Conservation (phyloP, 2,797 vertebrate genomes). For the Gallinago solitaria region DNA sequence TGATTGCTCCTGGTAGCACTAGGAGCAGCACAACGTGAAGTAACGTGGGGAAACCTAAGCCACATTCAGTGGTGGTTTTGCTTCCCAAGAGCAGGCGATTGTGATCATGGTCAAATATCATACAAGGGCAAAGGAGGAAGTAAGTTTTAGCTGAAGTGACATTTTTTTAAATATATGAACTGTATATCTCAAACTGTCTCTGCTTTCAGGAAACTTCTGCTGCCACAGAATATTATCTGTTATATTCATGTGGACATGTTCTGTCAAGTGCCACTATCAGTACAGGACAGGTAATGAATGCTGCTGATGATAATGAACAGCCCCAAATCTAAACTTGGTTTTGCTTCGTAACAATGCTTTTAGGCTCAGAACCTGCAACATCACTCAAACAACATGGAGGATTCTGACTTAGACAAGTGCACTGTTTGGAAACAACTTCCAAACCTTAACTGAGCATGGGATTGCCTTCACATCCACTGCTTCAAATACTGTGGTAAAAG, state of each 20-base stretch:
- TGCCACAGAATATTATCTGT: background rate
- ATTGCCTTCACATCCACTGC: background rate
- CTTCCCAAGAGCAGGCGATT: background rate
- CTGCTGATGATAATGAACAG: background rate
- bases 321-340: background rate
- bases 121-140: background rate
- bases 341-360: background rate
- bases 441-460: background rate
- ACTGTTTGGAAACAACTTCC: background rate
- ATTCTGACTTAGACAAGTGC: background rate
- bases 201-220: background rate
- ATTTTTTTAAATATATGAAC: background rate
- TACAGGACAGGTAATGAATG: background rate
- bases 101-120: accelerated
- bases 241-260: background rate
- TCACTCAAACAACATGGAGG: background rate
- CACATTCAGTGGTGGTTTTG: background rate
- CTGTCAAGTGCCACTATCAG: background rate
- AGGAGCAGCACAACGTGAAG: background rate
- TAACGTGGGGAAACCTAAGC: background rate
- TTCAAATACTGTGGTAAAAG: background rate
- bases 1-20: background rate
- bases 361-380: background rate
- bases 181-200: background rate
- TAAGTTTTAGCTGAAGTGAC: background rate